These are phyloP conservation scores for Crypturellus undulatus DNA, from an alignment of 2,113 vertebrate genomes.

Conservation along the genomic window DNA sequence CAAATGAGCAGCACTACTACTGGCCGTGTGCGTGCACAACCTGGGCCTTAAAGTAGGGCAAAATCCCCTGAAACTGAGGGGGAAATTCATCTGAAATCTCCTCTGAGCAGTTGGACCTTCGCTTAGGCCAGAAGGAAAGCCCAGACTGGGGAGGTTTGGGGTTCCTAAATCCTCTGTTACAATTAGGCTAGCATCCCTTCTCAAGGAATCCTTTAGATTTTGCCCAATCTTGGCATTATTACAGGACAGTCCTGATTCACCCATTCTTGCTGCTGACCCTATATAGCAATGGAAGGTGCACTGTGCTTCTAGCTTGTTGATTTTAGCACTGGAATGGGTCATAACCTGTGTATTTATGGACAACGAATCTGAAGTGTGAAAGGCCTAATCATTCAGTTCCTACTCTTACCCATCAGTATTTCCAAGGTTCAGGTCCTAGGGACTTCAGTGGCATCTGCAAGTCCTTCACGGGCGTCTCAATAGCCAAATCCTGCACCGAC, in stretches of 20 bases:
- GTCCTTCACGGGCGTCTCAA: fast-evolving
- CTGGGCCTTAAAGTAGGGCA: background rate
- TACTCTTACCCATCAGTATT: background rate
- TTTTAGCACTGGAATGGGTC: background rate
- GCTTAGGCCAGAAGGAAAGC: background rate
- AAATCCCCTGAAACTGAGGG: background rate
- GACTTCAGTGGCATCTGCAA: background rate
- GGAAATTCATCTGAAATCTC: background rate
- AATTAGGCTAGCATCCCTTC: background rate
- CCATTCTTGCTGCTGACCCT: background rate
- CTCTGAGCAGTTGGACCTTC: background rate
- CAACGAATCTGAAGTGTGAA: background rate
- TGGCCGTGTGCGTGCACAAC: background rate
- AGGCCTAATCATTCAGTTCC: background rate
- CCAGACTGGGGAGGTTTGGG: no score
- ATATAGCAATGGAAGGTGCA: background rate
- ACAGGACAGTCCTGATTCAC: background rate
- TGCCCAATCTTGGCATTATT: background rate
- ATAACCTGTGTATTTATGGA: background rate
- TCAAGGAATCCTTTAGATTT: background rate
- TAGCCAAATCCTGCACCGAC: background rate
- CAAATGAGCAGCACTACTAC: background rate
- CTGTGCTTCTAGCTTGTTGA: background rate
- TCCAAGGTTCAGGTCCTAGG: background rate
- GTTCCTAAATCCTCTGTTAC: background rate